Evolutionary conservation across 2,797 vertebrate species (phyloP).

Genomic region (Morelia viridis): DNA sequence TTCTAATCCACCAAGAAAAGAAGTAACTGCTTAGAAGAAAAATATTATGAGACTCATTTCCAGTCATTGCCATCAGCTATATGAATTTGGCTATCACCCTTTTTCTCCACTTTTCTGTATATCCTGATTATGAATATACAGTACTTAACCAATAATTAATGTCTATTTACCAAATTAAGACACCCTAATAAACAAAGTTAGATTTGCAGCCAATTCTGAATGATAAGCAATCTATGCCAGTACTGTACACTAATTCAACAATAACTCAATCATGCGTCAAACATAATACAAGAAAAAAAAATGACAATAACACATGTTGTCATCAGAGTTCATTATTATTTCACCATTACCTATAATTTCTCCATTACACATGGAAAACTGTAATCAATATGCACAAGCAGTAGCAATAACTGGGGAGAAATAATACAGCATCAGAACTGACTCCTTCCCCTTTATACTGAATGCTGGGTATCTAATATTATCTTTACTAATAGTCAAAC

Average conservation of each 20-base stretch:
- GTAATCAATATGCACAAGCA: background rate
- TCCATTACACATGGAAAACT: background rate
- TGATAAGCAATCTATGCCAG: background rate
- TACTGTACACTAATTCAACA: background rate
- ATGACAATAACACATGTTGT: background rate
- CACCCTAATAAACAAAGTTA: background rate
- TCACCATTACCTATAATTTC: background rate
- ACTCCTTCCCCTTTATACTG: background rate
- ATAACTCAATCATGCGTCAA: background rate
- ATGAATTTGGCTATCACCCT: background rate
- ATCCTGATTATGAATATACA: background rate
- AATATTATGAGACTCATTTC: background rate
- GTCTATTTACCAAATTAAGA: background rate
- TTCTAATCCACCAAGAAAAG: background rate
- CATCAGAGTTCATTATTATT: background rate
- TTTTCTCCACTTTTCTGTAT: background rate
- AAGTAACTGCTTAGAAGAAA: background rate
- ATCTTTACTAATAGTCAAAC: background rate
- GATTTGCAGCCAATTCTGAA: background rate
- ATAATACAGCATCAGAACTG: background rate
- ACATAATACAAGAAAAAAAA: background rate
- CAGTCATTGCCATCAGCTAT: background rate
- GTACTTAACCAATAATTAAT: background rate
- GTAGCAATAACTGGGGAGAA: background rate
- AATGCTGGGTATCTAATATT: background rate